Evolutionary conservation across 1,140 invertebrate genomes (phyloP).

Genomic region (Drosophila sucinea): DNA sequence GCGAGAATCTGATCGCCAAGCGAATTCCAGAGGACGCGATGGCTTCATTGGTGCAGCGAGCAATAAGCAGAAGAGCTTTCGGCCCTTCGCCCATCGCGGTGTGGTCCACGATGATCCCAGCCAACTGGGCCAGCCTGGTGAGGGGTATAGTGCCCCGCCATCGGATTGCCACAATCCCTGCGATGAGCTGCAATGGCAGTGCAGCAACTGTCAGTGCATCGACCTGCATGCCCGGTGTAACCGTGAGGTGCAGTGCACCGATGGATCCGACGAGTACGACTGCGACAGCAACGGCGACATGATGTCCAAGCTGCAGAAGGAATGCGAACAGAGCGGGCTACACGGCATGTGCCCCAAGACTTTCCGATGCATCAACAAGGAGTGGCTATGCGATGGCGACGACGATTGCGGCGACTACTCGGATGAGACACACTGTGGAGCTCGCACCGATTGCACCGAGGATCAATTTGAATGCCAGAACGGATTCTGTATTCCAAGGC

Average conservation of each 20-base stretch:
- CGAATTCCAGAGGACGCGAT: conserved; percentile 53
- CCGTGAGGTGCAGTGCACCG: conserved; percentile 85
- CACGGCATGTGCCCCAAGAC: conserved; percentile 88
- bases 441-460: conserved; percentile 84
- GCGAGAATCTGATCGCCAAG: conserved; percentile 61
- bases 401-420: conserved; percentile 93
- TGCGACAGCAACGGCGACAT: conserved; percentile 84
- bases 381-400: conserved; percentile 91
- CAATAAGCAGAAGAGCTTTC: conserved; percentile 76
- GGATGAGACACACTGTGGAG: conserved; percentile 91
- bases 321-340: conserved; percentile 85
- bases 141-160: conserved; percentile 40
- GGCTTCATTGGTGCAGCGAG: conserved; percentile 60
- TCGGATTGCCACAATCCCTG: conserved; percentile 84
- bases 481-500: conserved; percentile 90
- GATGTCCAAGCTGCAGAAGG: conserved; percentile 83
- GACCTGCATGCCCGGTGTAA: conserved; percentile 83
- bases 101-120: conserved; percentile 72
- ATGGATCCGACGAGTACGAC: conserved; percentile 87
- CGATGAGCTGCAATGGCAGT: conserved; percentile 84
- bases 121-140: conserved; percentile 53
- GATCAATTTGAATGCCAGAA: conserved; percentile 92
- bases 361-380: conserved; percentile 89
- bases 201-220: conserved; percentile 86
- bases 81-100: conserved; percentile 53